Conservation (phyloP, 2,888 invertebrate genomes). For the Acanthopleura granulata region DNA sequence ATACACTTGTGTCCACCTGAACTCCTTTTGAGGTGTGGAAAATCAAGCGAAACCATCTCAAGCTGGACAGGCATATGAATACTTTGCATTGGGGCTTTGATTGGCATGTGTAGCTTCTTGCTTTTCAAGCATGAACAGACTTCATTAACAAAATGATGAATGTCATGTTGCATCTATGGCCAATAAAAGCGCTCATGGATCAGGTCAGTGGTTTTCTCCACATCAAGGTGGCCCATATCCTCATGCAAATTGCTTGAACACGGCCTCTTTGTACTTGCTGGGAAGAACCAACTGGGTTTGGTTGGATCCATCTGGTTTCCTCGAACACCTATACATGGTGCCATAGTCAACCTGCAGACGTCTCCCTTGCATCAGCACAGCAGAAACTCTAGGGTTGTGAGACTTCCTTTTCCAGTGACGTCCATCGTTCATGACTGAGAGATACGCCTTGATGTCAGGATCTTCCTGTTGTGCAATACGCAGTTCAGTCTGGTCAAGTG, state of each 20-base stretch:
- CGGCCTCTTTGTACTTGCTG: not conserved
- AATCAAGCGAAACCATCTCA: constrained; percentile 26
- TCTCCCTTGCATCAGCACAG: not conserved
- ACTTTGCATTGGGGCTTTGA: not conserved
- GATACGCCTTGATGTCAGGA: not conserved
- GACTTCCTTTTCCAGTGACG: not conserved
- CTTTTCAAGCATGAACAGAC: constrained; percentile 20
- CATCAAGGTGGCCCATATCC: not conserved
- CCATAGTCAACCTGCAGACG: not conserved
- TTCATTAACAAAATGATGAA: constrained; percentile 8
- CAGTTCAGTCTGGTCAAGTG: not conserved
- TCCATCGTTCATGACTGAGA: not conserved
- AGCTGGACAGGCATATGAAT: constrained; percentile 20
- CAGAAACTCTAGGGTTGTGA: not conserved
- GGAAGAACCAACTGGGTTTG: not conserved
- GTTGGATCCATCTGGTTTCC: not conserved
- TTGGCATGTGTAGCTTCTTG: not conserved
- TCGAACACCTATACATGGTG: not conserved
- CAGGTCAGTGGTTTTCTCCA: not conserved
- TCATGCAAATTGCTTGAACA: not conserved
- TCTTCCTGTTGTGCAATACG: not conserved
- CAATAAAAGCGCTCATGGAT: not conserved
- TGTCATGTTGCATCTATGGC: not conserved
- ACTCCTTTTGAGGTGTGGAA: constrained; percentile 13
- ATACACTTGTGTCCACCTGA: constrained; percentile 22